These are phyloP conservation scores for Drosophila ambigua DNA, from an alignment of 1,140 invertebrate genomes.

Conservation along the genomic window DNA sequence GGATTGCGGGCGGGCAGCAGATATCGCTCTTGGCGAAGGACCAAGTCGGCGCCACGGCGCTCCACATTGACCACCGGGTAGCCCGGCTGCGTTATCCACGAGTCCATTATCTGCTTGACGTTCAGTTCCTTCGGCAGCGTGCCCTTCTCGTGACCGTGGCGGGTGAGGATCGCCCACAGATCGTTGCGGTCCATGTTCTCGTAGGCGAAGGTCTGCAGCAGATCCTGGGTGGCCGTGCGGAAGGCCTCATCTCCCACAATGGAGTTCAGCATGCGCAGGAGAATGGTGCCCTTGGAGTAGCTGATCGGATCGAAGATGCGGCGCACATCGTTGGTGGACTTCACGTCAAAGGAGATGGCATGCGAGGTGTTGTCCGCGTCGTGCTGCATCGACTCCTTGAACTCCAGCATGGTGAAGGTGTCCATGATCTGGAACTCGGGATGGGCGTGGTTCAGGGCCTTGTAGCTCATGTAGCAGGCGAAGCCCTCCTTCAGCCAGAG, in stretches of 20 bases:
- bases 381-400: conserved; percentile 88
- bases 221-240: conserved; percentile 87
- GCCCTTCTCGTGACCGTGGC: conserved; percentile 84
- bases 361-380: conserved; percentile 91
- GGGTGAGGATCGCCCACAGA: conserved; percentile 88
- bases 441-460: conserved; percentile 87
- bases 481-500: conserved; percentile 95
- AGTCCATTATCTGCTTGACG: conserved; percentile 90
- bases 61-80: conserved; percentile 90
- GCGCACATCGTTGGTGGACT: conserved; percentile 90
- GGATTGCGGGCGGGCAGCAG: conserved; percentile 57
- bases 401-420: conserved; percentile 90
- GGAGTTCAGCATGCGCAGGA: conserved; percentile 92
- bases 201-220: conserved; percentile 87
- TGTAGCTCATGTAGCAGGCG: conserved; percentile 90
- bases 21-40: conserved; percentile 73
- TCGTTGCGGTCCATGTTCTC: conserved; percentile 89
- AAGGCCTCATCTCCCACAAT: conserved; percentile 89
- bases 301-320: conserved; percentile 94
- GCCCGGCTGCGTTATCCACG: conserved; percentile 92
- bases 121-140: conserved; percentile 84
- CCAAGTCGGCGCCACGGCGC: conserved; percentile 55
- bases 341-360: conserved; percentile 88
- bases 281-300: conserved; percentile 92
- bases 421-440: conserved; percentile 90